Base-by-base conservation (phyloP, 1,140 invertebrate genomes). In the Gonatopus flavifemur region DNA sequence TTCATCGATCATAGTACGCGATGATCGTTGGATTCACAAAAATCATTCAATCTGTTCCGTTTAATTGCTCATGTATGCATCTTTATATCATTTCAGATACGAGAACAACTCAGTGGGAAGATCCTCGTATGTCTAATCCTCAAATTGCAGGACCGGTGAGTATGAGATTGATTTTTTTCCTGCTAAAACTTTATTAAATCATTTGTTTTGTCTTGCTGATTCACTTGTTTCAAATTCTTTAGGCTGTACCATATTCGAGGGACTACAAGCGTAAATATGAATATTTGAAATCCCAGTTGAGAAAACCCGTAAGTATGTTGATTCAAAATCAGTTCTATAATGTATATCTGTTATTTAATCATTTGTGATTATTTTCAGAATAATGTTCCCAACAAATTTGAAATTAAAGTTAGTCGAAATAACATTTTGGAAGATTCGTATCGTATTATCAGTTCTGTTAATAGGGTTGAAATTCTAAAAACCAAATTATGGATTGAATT, bases 201-300 rank as follows among this genome's bases (percentile, higher is more conserved):
- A n/a, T 53, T 15, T 39, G 19, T 21, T 73, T 28, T 12, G 25
- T 12, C 10, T 42, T 41, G 1, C 15, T 16, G 6, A 41, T n/a
- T n/a, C n/a, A 49, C 0, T 49, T 10, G 12, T n/a, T 21, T 48
- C n/a, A 16, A 22, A 7, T 28, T 53, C 22, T 79, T 33, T 62
- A 87, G 84, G 94, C 94, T 57, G 92, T 98, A 69, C 94, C 94
- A 28, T 98, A 98, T 81, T 98, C 94, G 18, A 85, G 96, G 71
- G 96, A 98, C 81, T 99, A 98, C 78, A 98, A 98, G 76, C 86
- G 94, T 67, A 99, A 99, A 82, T 98, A 98, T 80, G 95, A 98
- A 78, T 98, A 95, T 79, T 89, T 98, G 73, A 96, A 97, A 77
- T 90, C 87, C 46, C 94, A 96, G 70, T 82, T 98, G 53, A 90